Evolutionary conservation across 2,113 vertebrate genomes (phyloP).

Genomic region (Edolisoma coerulescens): DNA sequence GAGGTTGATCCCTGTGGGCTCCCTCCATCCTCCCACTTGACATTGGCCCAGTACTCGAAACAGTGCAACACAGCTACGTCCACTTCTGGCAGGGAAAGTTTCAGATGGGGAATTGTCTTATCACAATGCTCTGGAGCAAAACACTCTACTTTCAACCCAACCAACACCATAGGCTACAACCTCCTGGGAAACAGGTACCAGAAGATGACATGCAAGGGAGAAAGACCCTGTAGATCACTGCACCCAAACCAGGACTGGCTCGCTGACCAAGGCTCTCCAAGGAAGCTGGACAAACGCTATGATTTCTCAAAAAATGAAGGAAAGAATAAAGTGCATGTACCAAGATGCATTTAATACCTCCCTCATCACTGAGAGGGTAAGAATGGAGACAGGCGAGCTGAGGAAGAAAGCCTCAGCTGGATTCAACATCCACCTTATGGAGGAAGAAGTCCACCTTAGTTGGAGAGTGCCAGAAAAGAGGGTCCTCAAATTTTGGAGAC

Average conservation of each 20-base stretch:
- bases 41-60: neutral
- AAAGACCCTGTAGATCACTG: neutral
- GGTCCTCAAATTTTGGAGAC: neutral
- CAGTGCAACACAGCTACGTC: neutral
- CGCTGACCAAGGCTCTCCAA: neutral
- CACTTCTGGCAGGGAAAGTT: neutral
- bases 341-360: neutral
- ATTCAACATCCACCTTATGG: neutral
- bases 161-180: accelerated
- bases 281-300: neutral
- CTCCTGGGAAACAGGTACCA: accelerated
- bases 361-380: neutral
- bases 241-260: neutral
- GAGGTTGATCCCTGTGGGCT: neutral
- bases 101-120: neutral
- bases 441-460: neutral
- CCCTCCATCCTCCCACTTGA: neutral
- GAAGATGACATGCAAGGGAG: neutral
- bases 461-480: neutral
- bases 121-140: neutral
- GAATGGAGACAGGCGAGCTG: neutral
- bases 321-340: neutral
- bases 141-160: neutral
- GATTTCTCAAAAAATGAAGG: neutral
- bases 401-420: neutral